Base-by-base conservation (phyloP, 1,140 invertebrate genomes). In the Marisa cornuarietis region DNA sequence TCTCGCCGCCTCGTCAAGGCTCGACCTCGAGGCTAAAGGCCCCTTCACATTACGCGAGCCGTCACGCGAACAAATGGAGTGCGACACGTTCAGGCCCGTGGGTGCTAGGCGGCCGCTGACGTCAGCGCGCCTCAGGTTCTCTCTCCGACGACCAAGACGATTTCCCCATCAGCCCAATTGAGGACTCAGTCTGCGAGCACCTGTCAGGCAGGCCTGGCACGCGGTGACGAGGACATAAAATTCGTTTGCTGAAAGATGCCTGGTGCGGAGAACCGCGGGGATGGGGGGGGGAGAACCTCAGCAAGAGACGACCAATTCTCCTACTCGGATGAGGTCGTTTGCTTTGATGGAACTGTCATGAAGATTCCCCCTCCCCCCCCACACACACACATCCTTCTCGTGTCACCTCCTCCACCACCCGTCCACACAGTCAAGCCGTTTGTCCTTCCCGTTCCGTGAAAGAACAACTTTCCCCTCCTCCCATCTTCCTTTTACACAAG, bases 101-200 rank as follows among this genome's bases (percentile, higher is more conserved):
- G n/a, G n/a, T n/a, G n/a, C n/a, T n/a, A n/a, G n/a, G n/a, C n/a
- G 31, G 13, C 65, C 69, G n/a, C 31, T 72, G 71, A 72, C 71
- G n/a, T 72, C 71, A 72, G 20, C 24, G 6, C 16, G 31, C 22
- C 31, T 22, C n/a, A 18, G 42, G 42, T 49, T 31, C 13, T n/a
- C 42, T 16, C 22, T 31, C 24, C 42, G 4, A 9, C 71, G 1
- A 49, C 42, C 52, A 26, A 22, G 42, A 31, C 71, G 13, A 22
- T 49, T 72, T 49, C 52, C 71, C 52, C 71, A 72, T 49, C 71
- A 72, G n/a, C 9, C 4, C 71, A 72, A 49, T 72, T 72, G n/a
- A 51, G 6, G 31, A 42, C 26, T 31, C 42, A 51, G 52, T 72
- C 71, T 42, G 42, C 52, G 71, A 72, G 71, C 42, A 51, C 71